These are phyloP conservation scores for Odontamblyopus lacepedii DNA, from an alignment of 2,797 vertebrate species.

Conservation along the genomic window DNA sequence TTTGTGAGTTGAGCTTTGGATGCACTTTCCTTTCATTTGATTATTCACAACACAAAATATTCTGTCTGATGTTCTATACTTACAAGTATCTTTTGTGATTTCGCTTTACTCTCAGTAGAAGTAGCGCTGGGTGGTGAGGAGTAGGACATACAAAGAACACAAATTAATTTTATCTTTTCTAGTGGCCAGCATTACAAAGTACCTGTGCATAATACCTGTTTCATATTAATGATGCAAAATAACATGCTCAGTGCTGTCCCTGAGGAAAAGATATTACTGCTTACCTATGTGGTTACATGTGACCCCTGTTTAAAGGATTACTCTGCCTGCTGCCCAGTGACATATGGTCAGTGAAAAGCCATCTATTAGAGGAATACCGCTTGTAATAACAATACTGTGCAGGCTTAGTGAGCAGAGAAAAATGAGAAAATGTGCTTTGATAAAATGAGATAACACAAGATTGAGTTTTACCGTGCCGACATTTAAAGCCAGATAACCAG, in stretches of 20 bases:
- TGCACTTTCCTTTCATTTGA: constrained; percentile 8
- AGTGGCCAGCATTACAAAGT: constrained; percentile 28
- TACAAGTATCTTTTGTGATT: constrained; percentile 36
- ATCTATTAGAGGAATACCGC: not conserved
- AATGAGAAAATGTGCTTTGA: not conserved
- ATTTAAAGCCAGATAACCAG: no score
- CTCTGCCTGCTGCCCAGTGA: constrained; percentile 1
- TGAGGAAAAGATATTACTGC: not conserved
- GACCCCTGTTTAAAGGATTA: constrained; percentile 6
- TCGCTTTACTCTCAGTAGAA: constrained; percentile 36
- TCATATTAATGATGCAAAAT: constrained; percentile 28
- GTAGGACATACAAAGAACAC: constrained; percentile 28
- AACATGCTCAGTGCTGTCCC: not conserved
- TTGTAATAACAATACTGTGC: not conserved
- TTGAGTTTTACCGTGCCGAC: not conserved
- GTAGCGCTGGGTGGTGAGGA: constrained; percentile 2
- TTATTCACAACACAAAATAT: not conserved
- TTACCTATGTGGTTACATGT: not conserved
- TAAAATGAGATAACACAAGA: not conserved
- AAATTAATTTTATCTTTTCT: constrained; percentile 36
- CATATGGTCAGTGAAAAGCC: constrained; percentile 2
- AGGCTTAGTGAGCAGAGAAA: not conserved
- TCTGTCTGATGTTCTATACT: constrained; percentile 33
- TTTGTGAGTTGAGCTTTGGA: not conserved
- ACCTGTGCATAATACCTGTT: constrained; percentile 15